Conservation (phyloP, 2,888 invertebrate genomes). For the Nycteola revayana region DNA sequence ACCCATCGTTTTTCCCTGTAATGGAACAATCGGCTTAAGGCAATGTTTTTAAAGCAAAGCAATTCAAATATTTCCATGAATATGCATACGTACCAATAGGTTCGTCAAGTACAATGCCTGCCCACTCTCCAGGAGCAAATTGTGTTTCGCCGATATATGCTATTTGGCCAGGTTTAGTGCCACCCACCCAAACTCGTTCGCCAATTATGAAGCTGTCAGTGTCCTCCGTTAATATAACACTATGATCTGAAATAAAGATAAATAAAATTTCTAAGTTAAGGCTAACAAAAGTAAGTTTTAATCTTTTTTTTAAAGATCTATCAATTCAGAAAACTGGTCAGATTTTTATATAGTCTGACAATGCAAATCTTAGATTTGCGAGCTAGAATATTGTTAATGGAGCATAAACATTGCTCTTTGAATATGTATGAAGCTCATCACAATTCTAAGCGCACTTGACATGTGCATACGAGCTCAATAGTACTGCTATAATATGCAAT, state of each 20-base stretch:
- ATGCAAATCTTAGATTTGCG: too few species aligned
- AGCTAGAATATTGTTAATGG: too few species aligned
- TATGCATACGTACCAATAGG: constrained; percentile 87
- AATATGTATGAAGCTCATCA: constrained; percentile 52
- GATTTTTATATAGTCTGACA: too few species aligned
- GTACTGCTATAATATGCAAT: constrained; percentile 63
- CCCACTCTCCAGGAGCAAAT: constrained; percentile 99
- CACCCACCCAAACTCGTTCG: constrained; percentile 96
- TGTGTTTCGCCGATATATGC: constrained; percentile 97
- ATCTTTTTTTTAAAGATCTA: too few species aligned
- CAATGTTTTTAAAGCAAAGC: neutral
- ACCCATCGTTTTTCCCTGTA: constrained; percentile 97
- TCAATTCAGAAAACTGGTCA: too few species aligned
- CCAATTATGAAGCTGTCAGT: constrained; percentile 98
- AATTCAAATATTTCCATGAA: neutral
- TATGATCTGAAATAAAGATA: constrained; percentile 88
- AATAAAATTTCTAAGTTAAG: too few species aligned
- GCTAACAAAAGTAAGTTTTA: too few species aligned
- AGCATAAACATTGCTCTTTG: constrained; percentile 47
- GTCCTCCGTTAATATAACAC: constrained; percentile 91
- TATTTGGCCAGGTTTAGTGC: constrained; percentile 94
- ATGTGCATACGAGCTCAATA: constrained; percentile 57
- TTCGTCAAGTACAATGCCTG: constrained; percentile 97
- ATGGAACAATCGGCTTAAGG: constrained; percentile 11
- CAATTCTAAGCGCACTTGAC: constrained; percentile 56